Evolutionary conservation across 1,140 invertebrate genomes (phyloP).

Genomic region (Cotesia chilonis): DNA sequence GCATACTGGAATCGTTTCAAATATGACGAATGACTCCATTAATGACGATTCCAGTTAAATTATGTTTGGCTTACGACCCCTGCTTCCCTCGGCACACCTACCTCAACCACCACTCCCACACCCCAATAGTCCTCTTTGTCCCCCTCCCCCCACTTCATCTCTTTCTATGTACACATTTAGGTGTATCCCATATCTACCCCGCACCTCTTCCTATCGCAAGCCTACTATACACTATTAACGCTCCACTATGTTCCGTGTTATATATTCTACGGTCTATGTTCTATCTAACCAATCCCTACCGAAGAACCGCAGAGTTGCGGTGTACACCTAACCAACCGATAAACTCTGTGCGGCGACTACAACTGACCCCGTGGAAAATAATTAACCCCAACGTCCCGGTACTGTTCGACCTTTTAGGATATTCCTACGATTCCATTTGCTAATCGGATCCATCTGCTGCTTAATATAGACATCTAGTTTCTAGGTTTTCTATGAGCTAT

Average conservation of each 20-base stretch:
- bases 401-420: background rate
- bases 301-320: conserved; percentile 47
- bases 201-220: too few relatives aligned
- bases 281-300: conserved; percentile 36
- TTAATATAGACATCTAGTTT: background rate
- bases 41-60: conserved; percentile 47
- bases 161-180: background rate
- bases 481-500: too few relatives aligned
- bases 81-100: conserved; percentile 34
- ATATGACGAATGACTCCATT: conserved; percentile 48
- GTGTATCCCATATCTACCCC: background rate
- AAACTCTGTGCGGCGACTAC: conserved; percentile 35
- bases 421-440: conserved; percentile 9
- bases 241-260: too few relatives aligned
- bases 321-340: conserved; percentile 46
- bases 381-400: conserved; percentile 34
- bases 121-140: conserved; percentile 26
- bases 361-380: conserved; percentile 34
- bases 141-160: conserved; percentile 17
- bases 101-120: conserved; percentile 32
- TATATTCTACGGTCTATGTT: background rate
- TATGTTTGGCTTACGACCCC: conserved; percentile 48
- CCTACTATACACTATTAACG: too few relatives aligned
- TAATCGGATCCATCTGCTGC: background rate
- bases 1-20: conserved; percentile 23